Percentiles rank a stretch among this genome's conserved stretches.
phyloP scores from a whole-genome alignment of 1,140 invertebrate genomes.

The Procambarus clarkii region DNA sequence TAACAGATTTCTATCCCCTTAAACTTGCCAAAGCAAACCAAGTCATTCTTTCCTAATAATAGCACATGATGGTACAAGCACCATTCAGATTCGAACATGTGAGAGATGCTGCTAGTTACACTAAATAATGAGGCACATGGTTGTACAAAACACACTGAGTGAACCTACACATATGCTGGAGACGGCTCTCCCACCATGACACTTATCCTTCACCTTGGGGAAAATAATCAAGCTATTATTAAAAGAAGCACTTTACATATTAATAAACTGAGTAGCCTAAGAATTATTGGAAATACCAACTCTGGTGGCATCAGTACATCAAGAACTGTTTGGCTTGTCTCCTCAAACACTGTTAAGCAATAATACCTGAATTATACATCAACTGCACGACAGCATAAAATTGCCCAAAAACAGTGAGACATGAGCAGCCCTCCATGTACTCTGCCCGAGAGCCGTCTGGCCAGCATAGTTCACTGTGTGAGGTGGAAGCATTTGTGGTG shows the following conservation, averaged over 20 bases:
- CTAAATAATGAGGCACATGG: slow-evolving; percentile 71
- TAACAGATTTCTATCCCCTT: not conserved
- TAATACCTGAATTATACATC: not conserved
- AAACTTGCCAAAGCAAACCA: slow-evolving; percentile 19
- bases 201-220: not conserved
- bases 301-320: not conserved
- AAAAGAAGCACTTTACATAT: slow-evolving; percentile 32
- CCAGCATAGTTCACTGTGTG: slow-evolving; percentile 69
- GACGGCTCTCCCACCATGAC: slow-evolving; percentile 34
- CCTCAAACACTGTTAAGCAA: not conserved
- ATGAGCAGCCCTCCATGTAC: slow-evolving; percentile 4
- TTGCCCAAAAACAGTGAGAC: not conserved
- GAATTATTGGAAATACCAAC: not conserved
- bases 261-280: slow-evolving; percentile 28
- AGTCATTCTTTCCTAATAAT: slow-evolving; percentile 40
- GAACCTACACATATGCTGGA: slow-evolving; percentile 61
- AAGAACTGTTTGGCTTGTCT: not conserved
- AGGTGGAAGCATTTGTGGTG: slow-evolving; percentile 70
- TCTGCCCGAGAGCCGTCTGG: slow-evolving; percentile 44
- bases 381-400: not conserved
- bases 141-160: slow-evolving; percentile 69
- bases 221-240: slow-evolving; percentile 13
- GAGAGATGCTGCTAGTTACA: slow-evolving; percentile 69
- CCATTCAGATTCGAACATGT: slow-evolving; percentile 64
- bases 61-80: slow-evolving; percentile 50